Base-by-base conservation (phyloP, 2,888 invertebrate genomes). In the Acrocyrtus sp. region DNA sequence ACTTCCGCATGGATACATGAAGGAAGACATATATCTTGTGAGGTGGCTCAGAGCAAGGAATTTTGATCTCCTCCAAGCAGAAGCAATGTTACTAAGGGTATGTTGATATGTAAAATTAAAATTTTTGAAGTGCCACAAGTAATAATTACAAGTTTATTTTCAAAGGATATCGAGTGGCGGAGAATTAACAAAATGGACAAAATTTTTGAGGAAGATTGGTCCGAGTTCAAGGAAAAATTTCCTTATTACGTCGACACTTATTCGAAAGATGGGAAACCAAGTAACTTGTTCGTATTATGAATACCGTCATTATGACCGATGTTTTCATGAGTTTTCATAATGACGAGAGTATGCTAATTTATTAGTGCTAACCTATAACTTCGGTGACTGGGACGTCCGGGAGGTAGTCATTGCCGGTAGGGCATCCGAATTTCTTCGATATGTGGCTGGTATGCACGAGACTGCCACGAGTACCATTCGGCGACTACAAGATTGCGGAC, bases 101-200 rank as follows among this genome's bases (percentile, higher is more conserved):
- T n/a, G n/a, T n/a, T n/a, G n/a, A n/a, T n/a, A n/a, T n/a, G n/a
- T n/a, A n/a, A n/a, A n/a, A n/a, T n/a, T n/a, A n/a, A n/a, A n/a
- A n/a, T n/a, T n/a, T n/a, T n/a, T n/a, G n/a, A n/a, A n/a, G n/a
- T n/a, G n/a, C n/a, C n/a, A n/a, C n/a, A n/a, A n/a, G n/a, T n/a
- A n/a, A n/a, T n/a, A n/a, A n/a, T n/a, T n/a, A n/a, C n/a, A n/a
- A n/a, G n/a, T n/a, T n/a, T n/a, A n/a, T n/a, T n/a, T n/a, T n/a
- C n/a, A n/a, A n/a, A 70, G 70, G 57, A 63, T 39, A 29, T 70
- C 41, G 63, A 63, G 50, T 70, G 62, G 70, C 56, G 70, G 26
- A 62, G 57, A 45, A 3, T 19, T 2, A 62, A 62, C 15, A 70
- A 63, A 43, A 50, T 70, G n/a, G 62, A 70, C 19, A 61, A 62